These are phyloP conservation scores for Charaxes varanes DNA, from an alignment of 1,140 invertebrate genomes.

Conservation along the genomic window DNA sequence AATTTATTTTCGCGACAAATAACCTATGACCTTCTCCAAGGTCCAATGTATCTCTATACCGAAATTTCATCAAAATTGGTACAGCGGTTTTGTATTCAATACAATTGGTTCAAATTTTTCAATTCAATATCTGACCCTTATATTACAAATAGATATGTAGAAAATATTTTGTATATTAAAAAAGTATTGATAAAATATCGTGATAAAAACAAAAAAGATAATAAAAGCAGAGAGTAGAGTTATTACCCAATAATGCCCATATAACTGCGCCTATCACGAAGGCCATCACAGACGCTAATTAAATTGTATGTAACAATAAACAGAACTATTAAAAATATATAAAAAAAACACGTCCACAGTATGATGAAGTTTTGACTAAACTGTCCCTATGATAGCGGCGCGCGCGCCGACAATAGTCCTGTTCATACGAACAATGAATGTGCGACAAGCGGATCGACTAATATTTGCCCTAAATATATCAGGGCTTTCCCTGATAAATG, in stretches of 20 bases:
- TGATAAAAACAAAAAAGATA: neutral
- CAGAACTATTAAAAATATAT: slow-evolving; percentile 18
- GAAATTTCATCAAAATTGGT: too few relatives aligned
- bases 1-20: too few relatives aligned
- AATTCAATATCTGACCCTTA: too few relatives aligned
- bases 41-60: too few relatives aligned
- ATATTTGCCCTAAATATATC: neutral
- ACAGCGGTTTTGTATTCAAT: too few relatives aligned
- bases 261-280: slow-evolving; percentile 8
- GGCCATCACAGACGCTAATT: slow-evolving; percentile 20
- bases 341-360: slow-evolving; percentile 25
- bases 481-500: neutral
- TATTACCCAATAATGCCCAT: slow-evolving; percentile 26
- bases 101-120: too few relatives aligned
- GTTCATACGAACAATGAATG: slow-evolving; percentile 14
- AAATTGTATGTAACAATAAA: slow-evolving; percentile 22
- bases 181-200: too few relatives aligned
- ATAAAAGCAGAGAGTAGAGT: neutral
- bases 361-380: slow-evolving; percentile 22
- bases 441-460: slow-evolving; percentile 6
- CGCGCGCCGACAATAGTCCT: slow-evolving; percentile 23
- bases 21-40: too few relatives aligned
- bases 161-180: too few relatives aligned
- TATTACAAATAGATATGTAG: too few relatives aligned
- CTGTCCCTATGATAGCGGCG: slow-evolving; percentile 24